Conservation (phyloP, 2,113 vertebrate genomes). For the Rhadina sibilatrix region DNA sequence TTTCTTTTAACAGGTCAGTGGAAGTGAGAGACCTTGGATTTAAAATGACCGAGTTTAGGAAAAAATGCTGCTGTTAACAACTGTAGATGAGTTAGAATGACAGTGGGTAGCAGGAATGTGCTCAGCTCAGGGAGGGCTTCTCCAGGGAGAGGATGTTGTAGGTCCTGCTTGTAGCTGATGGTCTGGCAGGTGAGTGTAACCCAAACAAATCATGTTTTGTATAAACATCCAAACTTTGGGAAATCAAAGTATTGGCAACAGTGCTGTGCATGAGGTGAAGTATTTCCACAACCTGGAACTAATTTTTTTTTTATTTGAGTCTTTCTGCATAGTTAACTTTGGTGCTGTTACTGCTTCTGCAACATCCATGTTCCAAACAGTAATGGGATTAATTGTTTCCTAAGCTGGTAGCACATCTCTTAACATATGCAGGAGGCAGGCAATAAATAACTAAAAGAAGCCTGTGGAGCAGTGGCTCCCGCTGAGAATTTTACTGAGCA, state of each 20-base stretch:
- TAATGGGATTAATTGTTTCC: constrained; percentile 52
- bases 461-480: not conserved
- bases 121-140: not conserved
- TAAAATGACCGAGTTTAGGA: not conserved
- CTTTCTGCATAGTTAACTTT: not conserved
- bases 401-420: not conserved
- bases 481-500: constrained; percentile 26
- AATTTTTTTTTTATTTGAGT: not conserved
- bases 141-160: not conserved
- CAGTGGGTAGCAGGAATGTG: not conserved
- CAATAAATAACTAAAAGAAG: constrained; percentile 26
- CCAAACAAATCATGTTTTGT: not conserved
- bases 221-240: not conserved
- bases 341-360: not conserved
- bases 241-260: not conserved
- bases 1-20: not conserved
- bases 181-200: not conserved
- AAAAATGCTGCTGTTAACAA: not conserved
- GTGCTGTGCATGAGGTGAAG: not conserved
- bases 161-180: not conserved
- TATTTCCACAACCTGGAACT: not conserved
- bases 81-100: not conserved
- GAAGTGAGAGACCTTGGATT: not conserved
- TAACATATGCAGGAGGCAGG: constrained; percentile 29
- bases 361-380: not conserved